phyloP scores from a whole-genome alignment of 2,888 invertebrate species.

The Diaperis boleti region DNA sequence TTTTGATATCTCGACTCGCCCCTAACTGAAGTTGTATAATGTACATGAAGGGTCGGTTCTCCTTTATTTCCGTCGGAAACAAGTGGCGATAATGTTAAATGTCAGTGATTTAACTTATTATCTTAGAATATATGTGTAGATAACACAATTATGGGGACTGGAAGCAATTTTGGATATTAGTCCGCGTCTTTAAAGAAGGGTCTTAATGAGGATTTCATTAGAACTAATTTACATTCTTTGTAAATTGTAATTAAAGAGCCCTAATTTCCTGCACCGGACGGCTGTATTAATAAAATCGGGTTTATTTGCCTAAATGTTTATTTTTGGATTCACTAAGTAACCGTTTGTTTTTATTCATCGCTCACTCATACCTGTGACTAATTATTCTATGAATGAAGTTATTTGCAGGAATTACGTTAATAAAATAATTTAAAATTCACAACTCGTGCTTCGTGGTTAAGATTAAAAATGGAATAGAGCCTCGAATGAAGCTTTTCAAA shows the following conservation, averaged over 20 bases:
- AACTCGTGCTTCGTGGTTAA: conserved; percentile 7
- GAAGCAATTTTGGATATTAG: background rate
- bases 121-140: conserved; percentile 20
- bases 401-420: conserved; percentile 7
- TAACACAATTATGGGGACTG: conserved; percentile 12
- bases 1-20: conserved; percentile 19
- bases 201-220: conserved; percentile 16
- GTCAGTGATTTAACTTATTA: conserved; percentile 15
- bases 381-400: conserved; percentile 27
- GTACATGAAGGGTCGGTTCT: conserved; percentile 26
- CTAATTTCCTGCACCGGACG: background rate
- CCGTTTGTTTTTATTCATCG: conserved; percentile 8
- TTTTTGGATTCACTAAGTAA: conserved; percentile 8
- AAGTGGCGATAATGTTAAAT: conserved; percentile 20
- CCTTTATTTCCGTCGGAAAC: conserved; percentile 28
- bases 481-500: conserved; percentile 12
- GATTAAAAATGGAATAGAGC: conserved; percentile 13
- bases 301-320: conserved; percentile 9
- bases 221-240: conserved; percentile 20
- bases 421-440: conserved; percentile 16
- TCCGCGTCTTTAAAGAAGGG: conserved; percentile 3
- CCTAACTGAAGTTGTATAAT: conserved; percentile 24
- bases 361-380: conserved; percentile 12
- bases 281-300: conserved; percentile 8
- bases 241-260: conserved; percentile 21